Evolutionary conservation across 2,113 vertebrate species (phyloP).

Genomic region (Xiphias gladius): DNA sequence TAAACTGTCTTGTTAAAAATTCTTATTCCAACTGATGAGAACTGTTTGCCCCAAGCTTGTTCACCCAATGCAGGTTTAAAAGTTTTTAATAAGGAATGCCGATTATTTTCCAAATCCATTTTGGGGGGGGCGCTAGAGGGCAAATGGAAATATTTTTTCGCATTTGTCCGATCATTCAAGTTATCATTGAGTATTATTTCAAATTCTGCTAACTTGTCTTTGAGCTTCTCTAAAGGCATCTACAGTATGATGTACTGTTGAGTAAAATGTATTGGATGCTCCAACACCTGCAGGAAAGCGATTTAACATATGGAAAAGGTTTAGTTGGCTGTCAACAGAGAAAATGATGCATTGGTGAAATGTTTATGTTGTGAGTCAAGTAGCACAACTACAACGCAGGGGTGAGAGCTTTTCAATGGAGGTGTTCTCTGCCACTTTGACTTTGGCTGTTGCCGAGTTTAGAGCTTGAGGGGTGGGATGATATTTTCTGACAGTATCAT

Average conservation of each 20-base stretch:
- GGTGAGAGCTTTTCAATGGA: slow-evolving; percentile 19
- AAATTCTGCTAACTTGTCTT: background rate
- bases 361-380: slow-evolving; percentile 43
- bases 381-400: background rate
- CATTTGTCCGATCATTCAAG: background rate
- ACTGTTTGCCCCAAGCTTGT: background rate
- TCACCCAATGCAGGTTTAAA: background rate
- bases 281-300: background rate
- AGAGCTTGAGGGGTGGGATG: background rate
- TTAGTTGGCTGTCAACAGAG: slow-evolving; percentile 16
- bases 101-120: background rate
- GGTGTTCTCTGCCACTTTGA: slow-evolving; percentile 24
- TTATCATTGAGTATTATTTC: background rate
- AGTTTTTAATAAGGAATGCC: slow-evolving; percentile 13
- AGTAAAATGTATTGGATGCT: background rate
- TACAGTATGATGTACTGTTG: background rate
- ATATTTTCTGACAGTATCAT: slow-evolving; percentile 3
- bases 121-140: background rate
- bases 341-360: slow-evolving; percentile 23
- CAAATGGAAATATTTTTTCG: background rate
- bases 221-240: background rate
- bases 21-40: slow-evolving; percentile 24
- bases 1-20: slow-evolving; percentile 40
- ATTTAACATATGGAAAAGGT: background rate
- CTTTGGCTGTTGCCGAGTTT: background rate